Percentiles rank a stretch among this genome's conserved stretches.
Conservation (phyloP, 2,113 vertebrate genomes). For the Hypanus sabinus region DNA sequence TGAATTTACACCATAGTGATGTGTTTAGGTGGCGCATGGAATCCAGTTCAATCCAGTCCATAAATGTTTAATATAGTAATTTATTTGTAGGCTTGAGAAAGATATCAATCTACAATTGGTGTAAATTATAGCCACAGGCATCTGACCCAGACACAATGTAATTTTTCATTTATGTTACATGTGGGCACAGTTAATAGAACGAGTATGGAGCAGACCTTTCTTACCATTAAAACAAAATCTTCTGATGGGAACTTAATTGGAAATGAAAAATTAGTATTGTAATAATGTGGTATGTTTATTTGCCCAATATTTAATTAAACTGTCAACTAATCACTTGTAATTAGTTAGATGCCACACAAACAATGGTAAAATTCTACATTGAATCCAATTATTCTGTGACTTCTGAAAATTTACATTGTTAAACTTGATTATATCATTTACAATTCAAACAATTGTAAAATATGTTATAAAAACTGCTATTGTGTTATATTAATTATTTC, state of each 20-base stretch:
- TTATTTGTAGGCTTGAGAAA: not conserved
- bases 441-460: not conserved
- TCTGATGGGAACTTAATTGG: not conserved
- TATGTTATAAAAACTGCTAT: not conserved
- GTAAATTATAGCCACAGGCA: not conserved
- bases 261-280: not conserved
- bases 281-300: not conserved
- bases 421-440: not conserved
- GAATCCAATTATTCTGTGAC: not conserved
- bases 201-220: not conserved
- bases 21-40: too few species aligned
- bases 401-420: not conserved
- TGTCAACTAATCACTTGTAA: too few species aligned
- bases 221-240: not conserved
- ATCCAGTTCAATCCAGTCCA: too few species aligned
- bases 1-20: too few species aligned
- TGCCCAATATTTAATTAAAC: too few species aligned
- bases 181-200: too few species aligned
- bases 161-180: not conserved
- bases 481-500: not conserved
- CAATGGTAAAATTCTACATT: too few species aligned
- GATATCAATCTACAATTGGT: not conserved
- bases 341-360: too few species aligned
- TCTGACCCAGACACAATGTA: not conserved
- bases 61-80: not conserved